Conservation (phyloP, 1,140 invertebrate genomes). For the Neodiprion virginianus region DNA sequence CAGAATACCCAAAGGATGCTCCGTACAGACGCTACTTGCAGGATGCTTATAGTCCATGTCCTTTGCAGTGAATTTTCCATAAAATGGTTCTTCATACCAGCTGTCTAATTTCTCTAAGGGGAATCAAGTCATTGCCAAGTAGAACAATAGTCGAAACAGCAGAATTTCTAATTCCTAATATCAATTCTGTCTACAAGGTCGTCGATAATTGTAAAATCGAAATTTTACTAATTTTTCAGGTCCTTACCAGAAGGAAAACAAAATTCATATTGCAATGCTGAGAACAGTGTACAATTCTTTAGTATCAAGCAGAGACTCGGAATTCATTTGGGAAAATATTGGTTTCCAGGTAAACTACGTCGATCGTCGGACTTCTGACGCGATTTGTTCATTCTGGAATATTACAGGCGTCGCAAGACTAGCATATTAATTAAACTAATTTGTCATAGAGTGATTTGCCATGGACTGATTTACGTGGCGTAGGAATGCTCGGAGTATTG, state of each 20-base stretch:
- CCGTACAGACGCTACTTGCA: neutral
- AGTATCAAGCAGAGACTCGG: slow-evolving; percentile 57
- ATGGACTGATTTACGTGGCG: slow-evolving; percentile 63
- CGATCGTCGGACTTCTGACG: too few relatives aligned
- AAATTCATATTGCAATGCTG: slow-evolving; percentile 56
- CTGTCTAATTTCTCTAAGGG: too few relatives aligned
- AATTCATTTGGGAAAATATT: slow-evolving; percentile 65
- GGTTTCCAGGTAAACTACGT: slow-evolving; percentile 61
- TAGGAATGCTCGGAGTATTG: slow-evolving; percentile 62
- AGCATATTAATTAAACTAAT: neutral
- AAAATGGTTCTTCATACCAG: too few relatives aligned
- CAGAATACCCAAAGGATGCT: slow-evolving; percentile 29
- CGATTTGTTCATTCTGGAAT: too few relatives aligned
- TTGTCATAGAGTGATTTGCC: slow-evolving; percentile 58
- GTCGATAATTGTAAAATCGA: neutral
- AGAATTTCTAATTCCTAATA: too few relatives aligned
- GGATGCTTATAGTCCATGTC: too few relatives aligned
- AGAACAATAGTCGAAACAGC: too few relatives aligned
- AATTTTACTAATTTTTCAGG: slow-evolving; percentile 42
- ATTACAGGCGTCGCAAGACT: too few relatives aligned
- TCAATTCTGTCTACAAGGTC: too few relatives aligned
- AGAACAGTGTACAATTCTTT: slow-evolving; percentile 64
- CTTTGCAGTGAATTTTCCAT: too few relatives aligned
- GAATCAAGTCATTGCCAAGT: too few relatives aligned
- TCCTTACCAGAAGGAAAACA: slow-evolving; percentile 54